Conservation (phyloP, 2,113 vertebrate genomes). For the Ptychochromis oligacanthus region DNA sequence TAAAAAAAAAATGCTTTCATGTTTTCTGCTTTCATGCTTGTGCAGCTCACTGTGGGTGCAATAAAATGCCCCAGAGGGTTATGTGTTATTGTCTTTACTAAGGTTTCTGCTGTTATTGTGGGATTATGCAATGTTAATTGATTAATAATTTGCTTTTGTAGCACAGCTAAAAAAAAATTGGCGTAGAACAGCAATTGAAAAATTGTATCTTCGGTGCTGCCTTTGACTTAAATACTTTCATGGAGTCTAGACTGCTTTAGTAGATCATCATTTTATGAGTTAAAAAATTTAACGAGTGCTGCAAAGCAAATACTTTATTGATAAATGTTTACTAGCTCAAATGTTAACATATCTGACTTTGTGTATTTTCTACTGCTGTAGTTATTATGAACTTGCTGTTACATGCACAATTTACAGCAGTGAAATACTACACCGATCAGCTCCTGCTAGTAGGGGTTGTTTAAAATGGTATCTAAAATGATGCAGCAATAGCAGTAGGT, state of each 20-base stretch:
- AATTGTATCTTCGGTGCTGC: background rate
- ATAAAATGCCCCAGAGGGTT: background rate
- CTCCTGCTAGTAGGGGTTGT: background rate
- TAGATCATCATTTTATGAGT: background rate
- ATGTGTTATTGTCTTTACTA: background rate
- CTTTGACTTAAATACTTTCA: background rate
- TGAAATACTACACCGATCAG: background rate
- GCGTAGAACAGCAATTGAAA: background rate
- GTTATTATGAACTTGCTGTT: background rate
- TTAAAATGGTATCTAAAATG: background rate
- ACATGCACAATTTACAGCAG: background rate
- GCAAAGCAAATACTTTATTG: background rate
- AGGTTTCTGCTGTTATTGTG: background rate
- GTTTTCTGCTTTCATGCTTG: background rate
- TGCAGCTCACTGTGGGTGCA: background rate
- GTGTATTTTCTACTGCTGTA: background rate
- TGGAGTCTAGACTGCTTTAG: background rate
- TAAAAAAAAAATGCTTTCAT: background rate
- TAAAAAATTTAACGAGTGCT: background rate
- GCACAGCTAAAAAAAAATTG: background rate
- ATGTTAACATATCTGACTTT: conserved; percentile 1
- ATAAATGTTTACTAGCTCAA: background rate
- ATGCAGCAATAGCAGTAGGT: background rate
- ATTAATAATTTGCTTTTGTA: background rate
- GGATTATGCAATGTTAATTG: background rate